Conservation (phyloP, 2,797 vertebrate genomes). For the Fringilla coelebs region DNA sequence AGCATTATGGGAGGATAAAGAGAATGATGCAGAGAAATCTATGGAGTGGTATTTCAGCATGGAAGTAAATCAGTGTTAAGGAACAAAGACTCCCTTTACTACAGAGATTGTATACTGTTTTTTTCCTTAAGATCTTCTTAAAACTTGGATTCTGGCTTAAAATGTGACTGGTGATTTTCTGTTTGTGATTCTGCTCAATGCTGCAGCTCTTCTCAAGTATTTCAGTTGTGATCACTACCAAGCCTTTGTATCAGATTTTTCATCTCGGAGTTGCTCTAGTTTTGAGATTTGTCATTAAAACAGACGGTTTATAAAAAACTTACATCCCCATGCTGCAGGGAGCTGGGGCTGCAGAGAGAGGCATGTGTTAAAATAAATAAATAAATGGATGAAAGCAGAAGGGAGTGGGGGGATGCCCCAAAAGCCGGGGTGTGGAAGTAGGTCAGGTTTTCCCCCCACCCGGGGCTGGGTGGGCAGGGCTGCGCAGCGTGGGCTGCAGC, state of each 20-base stretch:
- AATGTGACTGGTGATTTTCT: background rate
- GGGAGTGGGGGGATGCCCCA: background rate
- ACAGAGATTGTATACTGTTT: background rate
- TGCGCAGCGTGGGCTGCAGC: conserved; percentile 67
- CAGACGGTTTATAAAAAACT: conserved; percentile 4
- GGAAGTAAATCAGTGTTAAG: background rate
- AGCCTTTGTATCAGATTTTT: background rate
- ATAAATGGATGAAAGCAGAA: background rate
- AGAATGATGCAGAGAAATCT: background rate
- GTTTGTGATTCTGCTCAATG: background rate
- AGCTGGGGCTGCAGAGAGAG: background rate
- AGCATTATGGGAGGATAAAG: background rate
- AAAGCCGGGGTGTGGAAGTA: conserved; percentile 39
- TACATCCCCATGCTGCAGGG: background rate
- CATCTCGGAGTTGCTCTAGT: background rate
- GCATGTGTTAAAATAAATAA: background rate
- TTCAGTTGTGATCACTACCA: background rate
- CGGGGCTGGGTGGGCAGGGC: conserved; percentile 16
- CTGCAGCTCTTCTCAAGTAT: background rate
- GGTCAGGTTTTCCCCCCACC: conserved; percentile 50
- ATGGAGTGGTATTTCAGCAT: background rate
- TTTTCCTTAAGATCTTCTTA: background rate
- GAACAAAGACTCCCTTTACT: conserved; percentile 12
- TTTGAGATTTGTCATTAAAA: background rate
- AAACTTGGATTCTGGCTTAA: background rate